These are phyloP conservation scores for Mantis religiosa DNA, from an alignment of 2,888 invertebrate species.

Conservation along the genomic window DNA sequence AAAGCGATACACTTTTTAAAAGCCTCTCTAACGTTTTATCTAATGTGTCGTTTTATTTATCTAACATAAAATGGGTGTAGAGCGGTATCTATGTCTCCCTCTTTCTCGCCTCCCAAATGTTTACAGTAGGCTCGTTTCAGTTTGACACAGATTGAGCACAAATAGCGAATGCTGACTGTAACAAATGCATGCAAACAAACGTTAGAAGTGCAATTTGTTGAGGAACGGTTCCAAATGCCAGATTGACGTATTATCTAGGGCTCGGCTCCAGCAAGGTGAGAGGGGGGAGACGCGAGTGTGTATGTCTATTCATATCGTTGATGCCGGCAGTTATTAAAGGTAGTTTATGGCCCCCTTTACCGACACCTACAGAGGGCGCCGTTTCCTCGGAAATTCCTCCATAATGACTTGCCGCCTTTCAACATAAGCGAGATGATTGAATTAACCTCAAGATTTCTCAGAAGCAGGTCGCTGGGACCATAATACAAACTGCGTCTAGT, in stretches of 20 bases:
- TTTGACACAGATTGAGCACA: no score
- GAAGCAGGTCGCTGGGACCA: background rate
- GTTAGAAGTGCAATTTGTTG: background rate
- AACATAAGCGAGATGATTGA: background rate
- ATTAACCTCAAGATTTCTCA: background rate
- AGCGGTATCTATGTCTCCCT: no score
- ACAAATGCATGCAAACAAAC: no score
- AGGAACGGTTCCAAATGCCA: background rate
- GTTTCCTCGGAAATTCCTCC: background rate
- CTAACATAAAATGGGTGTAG: no score
- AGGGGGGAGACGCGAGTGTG: background rate
- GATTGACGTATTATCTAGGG: background rate
- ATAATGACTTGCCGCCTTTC: background rate
- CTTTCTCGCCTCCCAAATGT: no score
- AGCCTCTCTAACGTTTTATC: no score
- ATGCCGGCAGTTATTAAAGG: conserved; percentile 12
- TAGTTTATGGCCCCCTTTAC: background rate
- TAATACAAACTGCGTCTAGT: background rate
- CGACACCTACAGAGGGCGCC: background rate
- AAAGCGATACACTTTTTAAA: no score
- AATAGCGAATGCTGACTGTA: no score
- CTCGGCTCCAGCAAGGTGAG: background rate
- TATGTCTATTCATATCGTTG: conserved; percentile 6
- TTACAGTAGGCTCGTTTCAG: no score
- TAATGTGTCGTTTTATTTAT: no score